Percentiles rank a stretch among this genome's conserved stretches.
phyloP scores from a whole-genome alignment of 2,888 invertebrate species.

The Muscina levida region DNA sequence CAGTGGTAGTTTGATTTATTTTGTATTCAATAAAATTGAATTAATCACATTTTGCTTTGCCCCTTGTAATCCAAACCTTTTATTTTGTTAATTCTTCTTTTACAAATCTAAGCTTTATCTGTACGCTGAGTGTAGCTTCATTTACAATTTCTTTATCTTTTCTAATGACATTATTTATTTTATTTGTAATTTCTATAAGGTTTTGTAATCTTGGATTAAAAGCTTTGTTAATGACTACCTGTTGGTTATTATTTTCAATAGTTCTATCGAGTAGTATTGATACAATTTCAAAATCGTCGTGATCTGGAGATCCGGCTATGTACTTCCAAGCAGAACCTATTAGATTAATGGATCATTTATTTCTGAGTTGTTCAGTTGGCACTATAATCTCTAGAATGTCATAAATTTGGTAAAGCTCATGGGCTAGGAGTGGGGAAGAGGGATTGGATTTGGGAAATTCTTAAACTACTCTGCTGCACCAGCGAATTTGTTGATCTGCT shows the following conservation, averaged over 20 bases:
- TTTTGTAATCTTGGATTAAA: too few species aligned
- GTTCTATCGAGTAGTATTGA: constrained; percentile 3
- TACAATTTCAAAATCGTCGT: constrained; percentile 20
- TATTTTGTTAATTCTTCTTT: constrained; percentile 21
- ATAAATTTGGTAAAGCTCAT: not conserved
- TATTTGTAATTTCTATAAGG: too few species aligned
- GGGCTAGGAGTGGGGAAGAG: too few species aligned
- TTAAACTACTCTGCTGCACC: too few species aligned
- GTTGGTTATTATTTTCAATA: constrained; percentile 22
- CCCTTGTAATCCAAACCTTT: constrained; percentile 16
- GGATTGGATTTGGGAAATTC: too few species aligned
- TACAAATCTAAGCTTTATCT: too few species aligned
- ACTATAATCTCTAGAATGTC: not conserved
- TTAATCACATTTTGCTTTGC: constrained; percentile 30
- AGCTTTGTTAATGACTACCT: constrained; percentile 30
- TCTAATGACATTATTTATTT: too few species aligned
- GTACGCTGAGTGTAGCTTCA: too few species aligned
- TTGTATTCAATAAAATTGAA: constrained; percentile 10
- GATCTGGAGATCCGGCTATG: constrained; percentile 24
- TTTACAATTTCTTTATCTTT: too few species aligned
- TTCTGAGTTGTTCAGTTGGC: too few species aligned
- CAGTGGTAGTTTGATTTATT: too few species aligned
- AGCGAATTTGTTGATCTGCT: too few species aligned
- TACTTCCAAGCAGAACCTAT: constrained; percentile 31
- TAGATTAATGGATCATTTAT: constrained; percentile 6